phyloP scores from a whole-genome alignment of 2,888 invertebrate species.

The Polymixis lichenea region DNA sequence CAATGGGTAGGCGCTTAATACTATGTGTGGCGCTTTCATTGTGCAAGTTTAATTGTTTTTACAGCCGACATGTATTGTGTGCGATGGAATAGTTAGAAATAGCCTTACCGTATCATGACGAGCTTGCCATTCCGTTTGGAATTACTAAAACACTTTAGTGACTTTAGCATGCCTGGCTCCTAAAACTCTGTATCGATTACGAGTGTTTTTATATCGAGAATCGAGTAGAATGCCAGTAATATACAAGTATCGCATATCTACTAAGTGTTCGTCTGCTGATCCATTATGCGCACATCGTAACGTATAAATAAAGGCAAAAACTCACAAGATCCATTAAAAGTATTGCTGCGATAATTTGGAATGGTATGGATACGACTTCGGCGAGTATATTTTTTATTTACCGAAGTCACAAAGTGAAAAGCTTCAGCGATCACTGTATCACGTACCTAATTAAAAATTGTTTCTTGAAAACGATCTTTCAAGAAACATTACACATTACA shows the following conservation, averaged over 20 bases:
- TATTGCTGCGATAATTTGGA: conserved; percentile 82
- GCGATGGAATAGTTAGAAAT: conserved; percentile 65
- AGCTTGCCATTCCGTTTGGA: conserved; percentile 35
- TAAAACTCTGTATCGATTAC: conserved; percentile 56
- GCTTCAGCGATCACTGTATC: background rate
- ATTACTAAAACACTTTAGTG: conserved; percentile 44
- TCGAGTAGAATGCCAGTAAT: conserved; percentile 68
- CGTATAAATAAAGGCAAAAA: conserved; percentile 90
- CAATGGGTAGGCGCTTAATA: conserved; percentile 80
- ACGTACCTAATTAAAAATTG: background rate
- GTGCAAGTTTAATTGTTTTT: conserved; percentile 87
- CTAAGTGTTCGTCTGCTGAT: conserved; percentile 86
- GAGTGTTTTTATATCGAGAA: conserved; percentile 56
- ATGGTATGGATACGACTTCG: conserved; percentile 75
- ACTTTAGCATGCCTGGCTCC: conserved; percentile 28
- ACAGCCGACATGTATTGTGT: conserved; percentile 72
- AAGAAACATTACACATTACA: no score
- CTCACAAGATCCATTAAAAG: conserved; percentile 90
- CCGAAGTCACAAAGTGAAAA: background rate
- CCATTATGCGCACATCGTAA: conserved; percentile 89
- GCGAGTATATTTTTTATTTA: conserved; percentile 7
- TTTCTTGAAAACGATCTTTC: no score
- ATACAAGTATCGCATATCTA: conserved; percentile 79
- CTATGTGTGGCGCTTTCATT: conserved; percentile 79
- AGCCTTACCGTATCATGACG: conserved; percentile 64